Evolutionary conservation across 2,113 vertebrate genomes (phyloP).

Genomic region (Archilochus colubris): DNA sequence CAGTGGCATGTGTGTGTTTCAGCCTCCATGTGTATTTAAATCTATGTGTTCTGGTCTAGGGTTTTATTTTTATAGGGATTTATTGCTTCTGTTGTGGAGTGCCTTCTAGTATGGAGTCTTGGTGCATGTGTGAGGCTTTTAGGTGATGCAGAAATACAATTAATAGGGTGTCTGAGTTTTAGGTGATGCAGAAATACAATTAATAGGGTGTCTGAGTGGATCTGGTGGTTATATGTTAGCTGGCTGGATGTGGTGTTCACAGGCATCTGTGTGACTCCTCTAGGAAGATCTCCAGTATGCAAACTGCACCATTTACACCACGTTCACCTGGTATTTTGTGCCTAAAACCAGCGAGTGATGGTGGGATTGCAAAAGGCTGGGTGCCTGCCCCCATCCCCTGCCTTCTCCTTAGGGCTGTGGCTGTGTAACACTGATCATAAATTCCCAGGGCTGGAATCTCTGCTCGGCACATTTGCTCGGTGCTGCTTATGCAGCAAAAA

Average conservation of each 20-base stretch:
- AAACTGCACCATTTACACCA: neutral
- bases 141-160: neutral
- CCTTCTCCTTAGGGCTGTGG: neutral
- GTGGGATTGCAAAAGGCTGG: neutral
- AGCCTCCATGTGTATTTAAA: neutral
- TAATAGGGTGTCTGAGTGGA: neutral
- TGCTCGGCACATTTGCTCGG: neutral
- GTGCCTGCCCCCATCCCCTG: neutral
- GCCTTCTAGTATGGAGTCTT: neutral
- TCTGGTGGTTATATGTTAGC: neutral
- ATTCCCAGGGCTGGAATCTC: slow-evolving; percentile 11
- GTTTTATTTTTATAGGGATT: neutral
- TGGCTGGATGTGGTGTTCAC: neutral
- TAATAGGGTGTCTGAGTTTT: neutral
- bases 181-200: neutral
- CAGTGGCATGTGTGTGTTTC: neutral
- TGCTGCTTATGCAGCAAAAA: slow-evolving; percentile 51
- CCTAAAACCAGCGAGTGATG: neutral
- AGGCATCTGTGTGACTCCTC: neutral
- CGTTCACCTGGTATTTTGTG: neutral
- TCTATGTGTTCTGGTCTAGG: accelerated
- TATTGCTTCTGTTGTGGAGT: neutral
- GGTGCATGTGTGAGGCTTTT: neutral
- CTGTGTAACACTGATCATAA: neutral
- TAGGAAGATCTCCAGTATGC: neutral